These are phyloP conservation scores for Sicus ferrugineus DNA, from an alignment of 2,888 invertebrate genomes.

Conservation along the genomic window DNA sequence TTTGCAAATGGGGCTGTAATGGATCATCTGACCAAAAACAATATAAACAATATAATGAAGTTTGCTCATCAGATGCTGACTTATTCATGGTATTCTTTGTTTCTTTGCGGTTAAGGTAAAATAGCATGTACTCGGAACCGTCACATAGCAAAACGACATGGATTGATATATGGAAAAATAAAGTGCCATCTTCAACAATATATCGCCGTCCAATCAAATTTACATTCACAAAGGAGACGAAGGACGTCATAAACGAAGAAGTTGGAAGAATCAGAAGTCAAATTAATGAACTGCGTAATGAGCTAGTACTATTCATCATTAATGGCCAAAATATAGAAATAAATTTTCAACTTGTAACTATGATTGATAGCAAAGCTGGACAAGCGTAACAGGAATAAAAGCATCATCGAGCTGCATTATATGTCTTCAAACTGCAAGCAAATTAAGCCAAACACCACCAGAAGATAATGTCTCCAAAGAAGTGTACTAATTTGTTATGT, in stretches of 20 bases:
- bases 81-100: background rate
- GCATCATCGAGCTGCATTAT: background rate
- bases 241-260: conserved; percentile 29
- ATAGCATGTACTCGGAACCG: background rate
- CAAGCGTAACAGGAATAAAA: background rate
- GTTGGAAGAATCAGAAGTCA: background rate
- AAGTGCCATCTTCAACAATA: background rate
- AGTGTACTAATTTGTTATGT: background rate
- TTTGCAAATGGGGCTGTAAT: conserved; percentile 11
- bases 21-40: background rate
- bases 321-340: background rate
- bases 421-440: background rate
- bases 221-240: background rate
- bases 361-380: background rate
- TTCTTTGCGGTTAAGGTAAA: background rate
- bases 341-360: background rate
- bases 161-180: no score
- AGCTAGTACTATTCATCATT: no score
- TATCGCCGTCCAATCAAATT: conserved; percentile 22
- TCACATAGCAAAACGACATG: background rate
- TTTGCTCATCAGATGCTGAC: background rate
- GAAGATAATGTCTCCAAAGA: background rate
- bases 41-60: conserved; percentile 6
- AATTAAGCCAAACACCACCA: background rate
- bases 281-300: background rate